Evolutionary conservation across 2,113 vertebrate species (phyloP), one percentile per base, ranked within the genome.

Genomic region (Dasypus novemcinctus): DNA sequence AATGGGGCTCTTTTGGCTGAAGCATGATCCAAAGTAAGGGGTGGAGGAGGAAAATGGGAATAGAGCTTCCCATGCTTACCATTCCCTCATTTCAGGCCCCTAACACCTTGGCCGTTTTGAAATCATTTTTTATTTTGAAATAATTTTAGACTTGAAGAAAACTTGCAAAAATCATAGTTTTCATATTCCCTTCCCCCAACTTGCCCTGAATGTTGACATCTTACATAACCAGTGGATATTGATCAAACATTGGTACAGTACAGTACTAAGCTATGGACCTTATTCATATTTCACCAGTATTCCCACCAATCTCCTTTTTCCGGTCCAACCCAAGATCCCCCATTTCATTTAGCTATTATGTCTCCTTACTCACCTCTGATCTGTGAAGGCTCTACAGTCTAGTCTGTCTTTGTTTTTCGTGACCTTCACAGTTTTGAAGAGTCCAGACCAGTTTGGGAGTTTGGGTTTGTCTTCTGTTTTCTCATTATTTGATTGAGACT

Each of bases 71-170:
- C 11, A 0, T 25, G 1, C 13, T 54, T 74, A 27, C 49, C 18
- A 5, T 69, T 61, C 63, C 12, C 14, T 84, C 57, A 43, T 25
- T n/a, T 29, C 4, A 13, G 27, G 15, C 23, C 31, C 69, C 41
- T 69, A 71, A 46, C 11, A 5, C 49, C 15, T 33, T 81, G 63
- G 36, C 31, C 82, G 33, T 83, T 79, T 87, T 91, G 46, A 5
- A 76, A 72, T 59, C 31, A 85, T 12, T 23, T 87, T 84, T 89
- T 85, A 72, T 86, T 82, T 88, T 68, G 72, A 87, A 87, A 61
- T 83, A 76, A 76, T 31, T 76, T 91, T 88, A 84, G 36, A 27
- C 57, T 71, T 84, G 82, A 33, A 68, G 21, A 85, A 76, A 71
- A 84, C 13, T 36, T 87, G 6, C 41, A 83, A 33, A 88, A 82